These are phyloP conservation scores for Ceratoteleas bidentatus DNA, from an alignment of 1,140 invertebrate species.

Conservation along the genomic window DNA sequence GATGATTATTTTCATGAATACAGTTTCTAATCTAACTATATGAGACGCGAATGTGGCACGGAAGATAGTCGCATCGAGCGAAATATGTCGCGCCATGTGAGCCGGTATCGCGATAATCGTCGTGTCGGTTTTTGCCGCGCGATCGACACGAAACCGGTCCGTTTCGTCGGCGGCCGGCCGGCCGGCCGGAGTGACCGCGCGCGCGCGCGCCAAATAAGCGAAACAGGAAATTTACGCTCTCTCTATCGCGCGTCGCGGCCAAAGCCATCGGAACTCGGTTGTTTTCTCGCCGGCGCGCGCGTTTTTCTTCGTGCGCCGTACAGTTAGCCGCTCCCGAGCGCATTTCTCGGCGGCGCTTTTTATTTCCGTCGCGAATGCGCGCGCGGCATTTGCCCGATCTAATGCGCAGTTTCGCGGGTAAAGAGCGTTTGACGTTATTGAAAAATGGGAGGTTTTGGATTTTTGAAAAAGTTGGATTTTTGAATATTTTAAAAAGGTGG, in stretches of 20 bases:
- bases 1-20: too few relatives aligned
- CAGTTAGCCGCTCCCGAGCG: conserved; percentile 54
- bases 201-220: conserved; percentile 55
- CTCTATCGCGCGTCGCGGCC: conserved; percentile 50
- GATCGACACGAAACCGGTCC: conserved; percentile 58
- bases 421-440: too few relatives aligned
- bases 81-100: too few relatives aligned
- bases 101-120: too few relatives aligned
- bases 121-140: conserved; percentile 18
- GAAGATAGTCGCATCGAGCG: too few relatives aligned
- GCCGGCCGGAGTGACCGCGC: too few relatives aligned
- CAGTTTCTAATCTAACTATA: too few relatives aligned
- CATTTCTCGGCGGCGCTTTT: conserved; percentile 54
- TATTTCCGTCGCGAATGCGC: conserved; percentile 32
- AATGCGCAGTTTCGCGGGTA: conserved; percentile 39
- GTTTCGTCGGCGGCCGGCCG: conserved; percentile 59
- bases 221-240: conserved; percentile 63
- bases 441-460: too few relatives aligned
- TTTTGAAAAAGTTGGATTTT: too few relatives aligned
- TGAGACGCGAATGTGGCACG: too few relatives aligned
- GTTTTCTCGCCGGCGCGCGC: conserved; percentile 57
- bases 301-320: conserved; percentile 26
- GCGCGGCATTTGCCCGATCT: conserved; percentile 37
- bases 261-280: conserved; percentile 47
- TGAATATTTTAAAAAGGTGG: too few relatives aligned